Evolutionary conservation across 2,888 invertebrate species (phyloP).

Genomic region (Phoronis australis): DNA sequence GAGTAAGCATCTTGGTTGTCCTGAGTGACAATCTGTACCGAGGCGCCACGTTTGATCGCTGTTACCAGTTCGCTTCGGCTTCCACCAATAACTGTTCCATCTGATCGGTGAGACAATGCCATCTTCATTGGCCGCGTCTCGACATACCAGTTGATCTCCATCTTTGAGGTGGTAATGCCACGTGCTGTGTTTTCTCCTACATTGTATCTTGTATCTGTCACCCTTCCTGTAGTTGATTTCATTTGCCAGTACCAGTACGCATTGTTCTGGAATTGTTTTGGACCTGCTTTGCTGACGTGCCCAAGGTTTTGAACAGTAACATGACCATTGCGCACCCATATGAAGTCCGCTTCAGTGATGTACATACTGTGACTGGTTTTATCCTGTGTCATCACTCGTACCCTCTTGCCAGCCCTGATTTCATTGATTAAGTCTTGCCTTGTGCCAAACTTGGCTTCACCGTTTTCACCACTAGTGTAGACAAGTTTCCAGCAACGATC

Average conservation of each 20-base stretch:
- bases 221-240: slow-evolving; percentile 3
- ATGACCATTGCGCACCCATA: not conserved
- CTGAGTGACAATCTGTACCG: not conserved
- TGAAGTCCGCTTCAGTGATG: slow-evolving; percentile 2
- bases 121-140: not conserved
- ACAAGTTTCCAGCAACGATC: slow-evolving; percentile 19
- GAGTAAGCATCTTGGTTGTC: not conserved
- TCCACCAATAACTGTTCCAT: not conserved
- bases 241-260: slow-evolving; percentile 4
- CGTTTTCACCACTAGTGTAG: slow-evolving; percentile 11
- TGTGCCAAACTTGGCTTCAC: slow-evolving; percentile 11
- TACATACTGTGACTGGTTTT: not conserved
- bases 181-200: not conserved
- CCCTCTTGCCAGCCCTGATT: slow-evolving; percentile 2
- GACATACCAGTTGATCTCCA: not conserved
- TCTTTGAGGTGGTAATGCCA: not conserved
- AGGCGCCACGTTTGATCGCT: not conserved
- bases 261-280: not conserved
- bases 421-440: slow-evolving; percentile 5
- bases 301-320: slow-evolving; percentile 3
- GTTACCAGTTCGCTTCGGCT: not conserved
- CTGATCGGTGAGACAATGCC: not conserved
- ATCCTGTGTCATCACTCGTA: slow-evolving; percentile 1
- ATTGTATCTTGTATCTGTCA: not conserved
- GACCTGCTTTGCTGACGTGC: slow-evolving; percentile 1